phyloP scores from a whole-genome alignment of 2,797 vertebrate genomes.

The Euphonia xanthogaster region DNA sequence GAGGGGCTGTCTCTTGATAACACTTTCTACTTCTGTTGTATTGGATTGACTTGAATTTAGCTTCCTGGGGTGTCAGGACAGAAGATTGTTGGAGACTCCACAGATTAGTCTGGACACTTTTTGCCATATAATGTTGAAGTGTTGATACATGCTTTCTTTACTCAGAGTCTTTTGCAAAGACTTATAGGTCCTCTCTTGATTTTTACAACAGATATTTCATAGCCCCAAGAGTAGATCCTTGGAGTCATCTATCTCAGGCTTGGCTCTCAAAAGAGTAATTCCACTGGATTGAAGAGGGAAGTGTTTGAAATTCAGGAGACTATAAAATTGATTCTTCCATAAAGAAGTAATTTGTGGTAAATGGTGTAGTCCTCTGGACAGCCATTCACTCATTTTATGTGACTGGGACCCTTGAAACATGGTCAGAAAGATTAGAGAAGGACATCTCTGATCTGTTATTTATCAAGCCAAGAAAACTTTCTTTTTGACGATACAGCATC shows the following conservation, averaged over 20 bases:
- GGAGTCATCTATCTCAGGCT: background rate
- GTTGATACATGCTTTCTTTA: conserved; percentile 28
- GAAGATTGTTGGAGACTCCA: background rate
- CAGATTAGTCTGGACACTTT: background rate
- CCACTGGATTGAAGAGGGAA: conserved; percentile 46
- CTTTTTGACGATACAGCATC: background rate
- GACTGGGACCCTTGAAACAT: background rate
- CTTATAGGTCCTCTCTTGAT: background rate
- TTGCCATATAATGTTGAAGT: background rate
- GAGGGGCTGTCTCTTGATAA: background rate
- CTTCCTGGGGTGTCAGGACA: background rate
- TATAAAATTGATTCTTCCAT: conserved; percentile 68
- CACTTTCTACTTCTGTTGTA: background rate
- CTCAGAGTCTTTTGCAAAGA: background rate
- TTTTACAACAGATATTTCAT: conserved; percentile 42
- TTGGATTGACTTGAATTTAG: background rate
- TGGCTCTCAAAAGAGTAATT: conserved; percentile 53
- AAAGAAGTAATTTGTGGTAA: conserved; percentile 66
- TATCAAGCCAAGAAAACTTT: background rate
- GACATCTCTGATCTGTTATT: background rate
- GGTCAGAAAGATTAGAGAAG: background rate
- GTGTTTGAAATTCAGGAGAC: conserved; percentile 57
- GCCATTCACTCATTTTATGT: conserved; percentile 37
- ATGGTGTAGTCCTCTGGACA: conserved; percentile 51
- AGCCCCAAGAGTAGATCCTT: conserved; percentile 1